Base-by-base conservation (phyloP, 1,140 invertebrate species). In the Rhopalosiphum maidis region DNA sequence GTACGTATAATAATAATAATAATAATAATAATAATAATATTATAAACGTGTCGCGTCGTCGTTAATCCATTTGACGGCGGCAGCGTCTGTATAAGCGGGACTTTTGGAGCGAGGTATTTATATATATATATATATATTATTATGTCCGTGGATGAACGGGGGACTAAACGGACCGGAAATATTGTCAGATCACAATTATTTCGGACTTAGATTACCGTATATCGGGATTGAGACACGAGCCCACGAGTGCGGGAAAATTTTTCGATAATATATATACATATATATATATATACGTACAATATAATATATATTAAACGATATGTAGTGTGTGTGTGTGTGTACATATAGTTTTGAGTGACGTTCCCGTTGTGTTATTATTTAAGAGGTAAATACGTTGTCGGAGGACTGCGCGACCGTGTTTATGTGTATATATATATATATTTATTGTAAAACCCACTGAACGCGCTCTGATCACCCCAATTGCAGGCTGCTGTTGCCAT, bases 51-150 rank as follows among this genome's bases (percentile, higher is more conserved):
- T 55, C 35, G 35, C 48, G 48, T n/a, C 88, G 51, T 37, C n/a
- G n/a, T 88, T 91, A 91, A 91, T 91, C 90, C 90, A n/a, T 91
- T 83, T 82, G 90, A 48, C 55, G 90, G 90, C 90, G 46, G 30
- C 46, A 77, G 30, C 30, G 83, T 86, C 83, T 86, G 83, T 86
- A 35, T 77, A 77, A 35, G 35, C 48, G 87, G 83, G n/a, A 37
- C 46, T 77, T 77, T 77, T 8, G 41, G 7, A 37, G 46, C 86
- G 86, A 41, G 43, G 83, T 41, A 43, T 25, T 37, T 37, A 22
- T 37, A 30, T 25, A 15, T 85, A 85, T 85, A 85, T 41, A 85
- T 86, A 86, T 86, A 30, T 85, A 86, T 30, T 30, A 15, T 41
- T 23, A 23, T 41, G 85, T 25, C 8, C 37, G 37, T 11, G 8